Conservation (phyloP, 2,113 vertebrate genomes). For the Onychostoma macrolepis region DNA sequence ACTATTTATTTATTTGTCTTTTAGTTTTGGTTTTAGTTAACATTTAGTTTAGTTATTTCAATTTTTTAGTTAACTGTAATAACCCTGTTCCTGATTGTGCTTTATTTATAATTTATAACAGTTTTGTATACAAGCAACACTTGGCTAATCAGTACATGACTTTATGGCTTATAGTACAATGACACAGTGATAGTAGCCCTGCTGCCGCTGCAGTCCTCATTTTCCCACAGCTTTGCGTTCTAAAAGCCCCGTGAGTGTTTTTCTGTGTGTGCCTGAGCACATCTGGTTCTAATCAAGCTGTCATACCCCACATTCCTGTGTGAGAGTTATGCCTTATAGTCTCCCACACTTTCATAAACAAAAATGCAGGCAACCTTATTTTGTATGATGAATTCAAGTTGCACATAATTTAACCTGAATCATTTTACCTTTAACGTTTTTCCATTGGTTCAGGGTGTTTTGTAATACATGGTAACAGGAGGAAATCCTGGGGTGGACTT, state of each 20-base stretch:
- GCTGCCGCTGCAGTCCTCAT: not conserved
- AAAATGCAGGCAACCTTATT: not conserved
- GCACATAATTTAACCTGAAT: not conserved
- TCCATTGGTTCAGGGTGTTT: not conserved
- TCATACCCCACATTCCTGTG: constrained; percentile 49
- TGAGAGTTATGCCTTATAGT: constrained; percentile 15
- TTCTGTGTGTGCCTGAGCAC: constrained; percentile 34
- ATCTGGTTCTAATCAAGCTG: constrained; percentile 57
- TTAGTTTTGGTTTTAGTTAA: too few species aligned
- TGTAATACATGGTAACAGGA: not conserved
- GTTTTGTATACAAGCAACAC: not conserved
- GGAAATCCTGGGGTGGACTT: constrained; percentile 25
- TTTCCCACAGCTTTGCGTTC: not conserved
- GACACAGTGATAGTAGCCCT: not conserved
- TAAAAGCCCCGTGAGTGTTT: not conserved
- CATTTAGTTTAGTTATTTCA: too few species aligned
- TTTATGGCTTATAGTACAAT: not conserved
- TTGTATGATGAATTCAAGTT: not conserved
- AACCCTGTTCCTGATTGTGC: too few species aligned
- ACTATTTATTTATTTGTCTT: too few species aligned
- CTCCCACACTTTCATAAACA: not conserved
- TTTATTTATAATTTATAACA: not conserved
- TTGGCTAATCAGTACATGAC: not conserved
- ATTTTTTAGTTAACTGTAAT: too few species aligned
- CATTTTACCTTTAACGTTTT: not conserved